Evolutionary conservation across 2,888 invertebrate species (phyloP), one percentile per base, ranked within the genome.

Genomic region (Iphiclides podalirius): DNA sequence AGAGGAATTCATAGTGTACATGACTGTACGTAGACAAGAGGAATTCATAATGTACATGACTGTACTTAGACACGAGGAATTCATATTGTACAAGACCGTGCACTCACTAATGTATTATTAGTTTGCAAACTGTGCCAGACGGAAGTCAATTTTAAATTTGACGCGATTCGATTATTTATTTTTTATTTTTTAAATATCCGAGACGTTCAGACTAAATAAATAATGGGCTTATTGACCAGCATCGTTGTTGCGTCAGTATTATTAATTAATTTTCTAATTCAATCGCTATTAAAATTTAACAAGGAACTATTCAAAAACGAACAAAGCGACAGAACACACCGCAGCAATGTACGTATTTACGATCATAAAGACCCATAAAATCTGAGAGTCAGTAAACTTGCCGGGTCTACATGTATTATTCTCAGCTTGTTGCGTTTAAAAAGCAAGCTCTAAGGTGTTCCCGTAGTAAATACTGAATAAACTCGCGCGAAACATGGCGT

Each of bases 401-500:
- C 53, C 53, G 42, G 57, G 51, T 55, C 38, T 34, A 52, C 59
- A 54, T 54, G 52, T 52, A 57, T 55, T 49, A 55, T 44, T 47
- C 46, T 37, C 48, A 35, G 36, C 49, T 52, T 47, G 58, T 57
- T 56, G 55, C 42, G 54, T 58, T 58, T 44, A 54, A 52, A 50
- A 37, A 43, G 43, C 11, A 11, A 31, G 33, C 14, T 28, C 13
- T 43, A 52, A 60, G 44, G 59, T 57, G 58, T 63, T 60, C 53
- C 41, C 23, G 44, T 48, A 44, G 52, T 39, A 49, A 58, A 55
- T 57, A 61, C 16, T 28, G 15, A 13, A 61, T 63, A 59, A 63
- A 52, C 47, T 62, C 52, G 62, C 60, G 58, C 64, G 65, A 58
- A 66, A 55, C 57, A 47, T 48, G n/a, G n/a, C 59, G 53, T 55